Base-by-base conservation (phyloP, 2,797 vertebrate genomes). In the Botia almorhae region DNA sequence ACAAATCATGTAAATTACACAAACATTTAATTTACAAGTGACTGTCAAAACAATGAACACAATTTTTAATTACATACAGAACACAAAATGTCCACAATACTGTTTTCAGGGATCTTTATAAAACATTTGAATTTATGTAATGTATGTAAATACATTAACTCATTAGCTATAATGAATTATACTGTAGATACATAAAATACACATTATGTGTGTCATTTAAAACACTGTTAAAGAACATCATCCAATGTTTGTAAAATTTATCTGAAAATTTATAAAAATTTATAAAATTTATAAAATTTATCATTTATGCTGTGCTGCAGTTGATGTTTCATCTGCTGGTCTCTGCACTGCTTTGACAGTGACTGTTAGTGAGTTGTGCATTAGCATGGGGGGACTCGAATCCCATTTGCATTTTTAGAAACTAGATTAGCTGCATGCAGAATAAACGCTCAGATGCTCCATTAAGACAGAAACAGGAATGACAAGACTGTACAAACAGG, bases 371-470 rank as follows among this genome's bases (percentile, higher is more conserved):
- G 72, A 74, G 74, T 78, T 80, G 16, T 36, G 60, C 65, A 10
- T 8, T 21, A 72, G 60, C 43, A 68, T 17, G 46, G 12, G 39
- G 21, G 43, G n/a, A 78, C 50, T 78, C 69, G 46, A 84, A 88
- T 80, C 56, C 74, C 58, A 86, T 88, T 83, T 81, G 87, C 74
- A 78, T 82, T 76, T 64, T 80, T 74, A 60, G 70, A 81, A 77
- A 78, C 78, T 78, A 74, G 78, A 83, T 81, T 68, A 29, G 74
- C 55, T 84, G 43, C 76, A 87, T 86, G 85, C 65, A 69, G 65
- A 77, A 58, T 72, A 29, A 75, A 68, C 69, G 73, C 78, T 78
- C 39, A 0, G 4, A 68, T 77, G 70, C 76, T 85, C 80, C 69
- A 81, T 88, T 83, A 55, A 82, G 74, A 74, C 53, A 73, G 46